These are phyloP conservation scores for Nematostella vectensis DNA, from an alignment of 92 coral and sea anemone species.

Conservation along the genomic window DNA sequence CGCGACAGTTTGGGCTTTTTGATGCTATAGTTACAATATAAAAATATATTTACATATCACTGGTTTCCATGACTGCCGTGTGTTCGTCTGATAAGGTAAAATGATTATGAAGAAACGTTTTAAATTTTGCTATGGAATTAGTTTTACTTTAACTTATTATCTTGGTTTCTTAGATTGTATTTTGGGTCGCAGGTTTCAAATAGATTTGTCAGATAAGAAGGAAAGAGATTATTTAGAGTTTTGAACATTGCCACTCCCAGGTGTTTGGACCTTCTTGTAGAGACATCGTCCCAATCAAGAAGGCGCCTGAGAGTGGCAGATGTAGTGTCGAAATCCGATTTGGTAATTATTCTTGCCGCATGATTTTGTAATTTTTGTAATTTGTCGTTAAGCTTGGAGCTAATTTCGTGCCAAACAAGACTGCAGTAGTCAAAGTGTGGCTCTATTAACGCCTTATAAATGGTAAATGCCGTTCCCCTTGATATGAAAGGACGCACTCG, in stretches of 20 bases:
- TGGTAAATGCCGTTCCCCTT: conserved; percentile 14
- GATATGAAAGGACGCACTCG: conserved; percentile 31
- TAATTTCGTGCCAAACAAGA: conserved; percentile 37
- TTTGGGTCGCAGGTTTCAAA: conserved; percentile 14
- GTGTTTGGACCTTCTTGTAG: conserved; percentile 16
- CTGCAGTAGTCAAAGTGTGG: conserved; percentile 61
- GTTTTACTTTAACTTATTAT: conserved; percentile 17
- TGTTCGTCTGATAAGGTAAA: too few relatives aligned
- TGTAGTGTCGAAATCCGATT: conserved; percentile 23
- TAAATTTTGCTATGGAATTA: too few relatives aligned
- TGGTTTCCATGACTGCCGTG: too few relatives aligned
- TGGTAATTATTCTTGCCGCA: conserved; percentile 35
- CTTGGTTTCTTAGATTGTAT: conserved; percentile 14
- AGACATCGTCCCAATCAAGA: conserved; percentile 20
- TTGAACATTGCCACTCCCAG: conserved; percentile 9
- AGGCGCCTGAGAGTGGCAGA: conserved; percentile 2
- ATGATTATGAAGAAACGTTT: too few relatives aligned
- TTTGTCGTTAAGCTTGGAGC: conserved; percentile 17
- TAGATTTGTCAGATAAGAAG: conserved; percentile 6
- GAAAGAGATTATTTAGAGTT: conserved; percentile 6
- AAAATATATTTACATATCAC: too few relatives aligned
- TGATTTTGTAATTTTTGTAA: conserved; percentile 48
- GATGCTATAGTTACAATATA: too few relatives aligned
- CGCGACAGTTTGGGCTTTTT: too few relatives aligned
- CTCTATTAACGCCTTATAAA: conserved; percentile 36